phyloP scores from a whole-genome alignment of 2,797 vertebrate genomes.

The Sebastes itinus region DNA sequence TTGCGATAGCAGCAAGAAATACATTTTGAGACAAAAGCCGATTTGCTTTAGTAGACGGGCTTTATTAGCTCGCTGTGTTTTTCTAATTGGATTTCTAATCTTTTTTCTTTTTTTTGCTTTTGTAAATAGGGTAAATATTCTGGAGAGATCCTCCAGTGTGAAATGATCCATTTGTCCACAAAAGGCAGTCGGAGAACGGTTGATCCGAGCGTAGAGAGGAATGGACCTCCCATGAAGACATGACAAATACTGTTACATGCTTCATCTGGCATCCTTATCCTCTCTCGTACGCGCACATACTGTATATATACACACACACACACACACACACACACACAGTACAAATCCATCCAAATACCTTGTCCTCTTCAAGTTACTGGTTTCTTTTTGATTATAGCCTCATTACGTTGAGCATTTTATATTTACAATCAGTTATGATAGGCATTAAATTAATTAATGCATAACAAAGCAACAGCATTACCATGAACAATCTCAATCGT shows the following conservation, averaged over 20 bases:
- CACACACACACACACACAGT: not conserved
- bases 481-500: not conserved
- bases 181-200: conserved; percentile 36
- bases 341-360: conserved; percentile 22
- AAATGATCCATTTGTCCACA: conserved; percentile 60
- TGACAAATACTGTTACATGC: conserved; percentile 78
- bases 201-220: conserved; percentile 53
- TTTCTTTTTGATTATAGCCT: conserved; percentile 27
- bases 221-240: conserved; percentile 69
- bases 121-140: conserved; percentile 42
- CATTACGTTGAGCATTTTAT: conserved; percentile 22
- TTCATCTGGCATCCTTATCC: conserved; percentile 58
- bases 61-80: conserved; percentile 45
- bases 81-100: conserved; percentile 50
- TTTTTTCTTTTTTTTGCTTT: conserved; percentile 24
- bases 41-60: conserved; percentile 31
- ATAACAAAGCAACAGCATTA: not conserved
- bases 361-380: not conserved
- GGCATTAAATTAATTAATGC: not conserved
- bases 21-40: conserved; percentile 30
- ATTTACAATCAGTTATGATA: not conserved
- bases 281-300: not conserved
- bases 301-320: not conserved
- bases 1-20: conserved; percentile 16
- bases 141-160: conserved; percentile 45